A percentile compares a stretch with the other conserved stretches of the same genome.
phyloP scores from a whole-genome alignment of 92 coral and sea anemone species.

The Parazoanthus swiftii region DNA sequence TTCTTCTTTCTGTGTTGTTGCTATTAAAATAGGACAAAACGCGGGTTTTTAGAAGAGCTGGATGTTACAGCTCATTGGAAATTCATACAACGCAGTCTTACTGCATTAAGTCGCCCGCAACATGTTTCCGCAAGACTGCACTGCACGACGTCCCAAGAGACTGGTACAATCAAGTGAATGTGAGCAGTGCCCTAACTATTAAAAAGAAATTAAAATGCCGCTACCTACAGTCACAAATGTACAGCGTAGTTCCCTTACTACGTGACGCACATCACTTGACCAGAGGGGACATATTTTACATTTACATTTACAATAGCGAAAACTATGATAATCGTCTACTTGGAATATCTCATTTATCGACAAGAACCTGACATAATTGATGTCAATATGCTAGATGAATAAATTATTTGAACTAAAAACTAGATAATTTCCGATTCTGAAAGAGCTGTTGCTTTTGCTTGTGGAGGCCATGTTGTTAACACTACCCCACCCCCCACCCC shows the following conservation, averaged over 20 bases:
- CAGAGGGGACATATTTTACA: too few relatives aligned
- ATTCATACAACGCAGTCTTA: not conserved
- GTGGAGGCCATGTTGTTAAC: too few relatives aligned
- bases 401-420: conserved; percentile 27
- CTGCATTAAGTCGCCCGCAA: conserved; percentile 18
- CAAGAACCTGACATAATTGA: not conserved
- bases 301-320: not conserved
- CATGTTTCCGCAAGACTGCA: not conserved
- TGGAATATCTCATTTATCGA: conserved; percentile 3
- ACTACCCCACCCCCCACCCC: not conserved
- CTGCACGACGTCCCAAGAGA: too few relatives aligned
- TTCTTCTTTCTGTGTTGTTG: not conserved
- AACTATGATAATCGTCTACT: not conserved
- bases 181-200: not conserved
- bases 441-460: not conserved
- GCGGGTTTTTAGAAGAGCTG: not conserved
- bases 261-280: not conserved
- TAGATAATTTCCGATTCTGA: not conserved
- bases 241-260: too few relatives aligned
- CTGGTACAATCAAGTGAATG: not conserved
- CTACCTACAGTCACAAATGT: too few relatives aligned
- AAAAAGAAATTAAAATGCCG: too few relatives aligned
- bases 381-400: not conserved
- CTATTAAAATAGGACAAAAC: not conserved
- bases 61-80: not conserved